Conservation (phyloP, 2,888 invertebrate species). For the Chloromyia formosa region DNA sequence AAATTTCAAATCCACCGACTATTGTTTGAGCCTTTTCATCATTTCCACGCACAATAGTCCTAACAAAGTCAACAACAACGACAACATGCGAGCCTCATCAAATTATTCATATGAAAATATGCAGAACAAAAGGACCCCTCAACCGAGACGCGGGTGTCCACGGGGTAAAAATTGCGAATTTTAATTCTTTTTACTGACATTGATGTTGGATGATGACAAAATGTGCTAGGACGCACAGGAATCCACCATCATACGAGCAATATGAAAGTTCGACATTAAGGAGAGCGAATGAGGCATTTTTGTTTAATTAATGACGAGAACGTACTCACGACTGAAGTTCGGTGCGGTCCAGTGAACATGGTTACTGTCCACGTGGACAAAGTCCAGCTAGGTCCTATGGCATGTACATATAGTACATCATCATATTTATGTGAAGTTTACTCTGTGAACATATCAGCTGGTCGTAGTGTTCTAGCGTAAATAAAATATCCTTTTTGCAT, state of each 20-base stretch:
- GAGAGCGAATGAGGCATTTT: slow-evolving; percentile 3
- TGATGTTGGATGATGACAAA: no score
- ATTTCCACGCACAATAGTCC: no score
- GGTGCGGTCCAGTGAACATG: slow-evolving; percentile 21
- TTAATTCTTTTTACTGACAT: neutral
- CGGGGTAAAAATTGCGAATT: neutral
- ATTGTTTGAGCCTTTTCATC: no score
- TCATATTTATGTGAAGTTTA: no score
- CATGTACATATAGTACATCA: no score
- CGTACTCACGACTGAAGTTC: slow-evolving; percentile 25
- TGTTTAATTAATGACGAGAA: slow-evolving; percentile 36
- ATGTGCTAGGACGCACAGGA: neutral
- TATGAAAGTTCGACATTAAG: neutral
- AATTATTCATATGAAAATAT: no score
- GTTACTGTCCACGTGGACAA: neutral
- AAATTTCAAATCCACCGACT: no score
- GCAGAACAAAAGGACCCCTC: no score
- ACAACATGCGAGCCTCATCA: no score
- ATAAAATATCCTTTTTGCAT: slow-evolving; percentile 37
- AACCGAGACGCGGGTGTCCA: no score
- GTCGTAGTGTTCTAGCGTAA: slow-evolving; percentile 23
- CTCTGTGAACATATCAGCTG: neutral
- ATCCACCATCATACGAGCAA: neutral
- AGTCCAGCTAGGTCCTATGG: no score
- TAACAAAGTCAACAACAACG: no score